Conservation (phyloP, 2,888 invertebrate species). For the Drosophila rubida region DNA sequence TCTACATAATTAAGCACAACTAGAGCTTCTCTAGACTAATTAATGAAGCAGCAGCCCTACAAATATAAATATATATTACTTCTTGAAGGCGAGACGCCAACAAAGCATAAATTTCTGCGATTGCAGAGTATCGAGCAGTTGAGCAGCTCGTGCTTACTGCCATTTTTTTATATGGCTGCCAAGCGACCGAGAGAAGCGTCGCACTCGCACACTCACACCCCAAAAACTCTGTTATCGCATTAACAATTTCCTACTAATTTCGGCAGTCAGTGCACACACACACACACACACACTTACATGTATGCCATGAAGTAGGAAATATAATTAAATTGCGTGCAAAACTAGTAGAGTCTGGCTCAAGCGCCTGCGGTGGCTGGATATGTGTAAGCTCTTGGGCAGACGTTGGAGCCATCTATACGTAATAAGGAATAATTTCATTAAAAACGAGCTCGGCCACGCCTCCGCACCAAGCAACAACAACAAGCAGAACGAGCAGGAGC, state of each 20-base stretch:
- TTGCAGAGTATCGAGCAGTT: not conserved
- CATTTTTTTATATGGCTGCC: conserved; percentile 24
- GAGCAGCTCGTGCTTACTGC: not conserved
- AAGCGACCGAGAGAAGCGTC: conserved; percentile 35
- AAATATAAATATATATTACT: not conserved
- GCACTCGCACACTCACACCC: conserved; percentile 17
- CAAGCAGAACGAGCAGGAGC: conserved; percentile 10
- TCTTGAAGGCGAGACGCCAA: not conserved
- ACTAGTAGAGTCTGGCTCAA: conserved; percentile 43
- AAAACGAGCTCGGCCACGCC: conserved; percentile 32
- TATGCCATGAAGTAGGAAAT: conserved; percentile 36
- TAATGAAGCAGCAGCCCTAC: not conserved
- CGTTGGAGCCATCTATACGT: conserved; percentile 39
- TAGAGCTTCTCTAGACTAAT: not conserved
- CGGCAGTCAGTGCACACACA: conserved; percentile 24
- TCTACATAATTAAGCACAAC: not conserved
- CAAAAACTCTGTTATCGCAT: conserved; percentile 70
- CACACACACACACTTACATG: conserved; percentile 10
- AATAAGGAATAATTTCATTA: conserved; percentile 74
- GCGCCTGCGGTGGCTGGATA: conserved; percentile 23
- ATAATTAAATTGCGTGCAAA: conserved; percentile 77
- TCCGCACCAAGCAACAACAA: conserved; percentile 8
- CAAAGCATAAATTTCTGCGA: not conserved
- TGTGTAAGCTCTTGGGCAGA: conserved; percentile 39
- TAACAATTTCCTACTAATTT: conserved; percentile 77